Conservation (phyloP, 2,888 invertebrate species). For the Orchesella flavescens region DNA sequence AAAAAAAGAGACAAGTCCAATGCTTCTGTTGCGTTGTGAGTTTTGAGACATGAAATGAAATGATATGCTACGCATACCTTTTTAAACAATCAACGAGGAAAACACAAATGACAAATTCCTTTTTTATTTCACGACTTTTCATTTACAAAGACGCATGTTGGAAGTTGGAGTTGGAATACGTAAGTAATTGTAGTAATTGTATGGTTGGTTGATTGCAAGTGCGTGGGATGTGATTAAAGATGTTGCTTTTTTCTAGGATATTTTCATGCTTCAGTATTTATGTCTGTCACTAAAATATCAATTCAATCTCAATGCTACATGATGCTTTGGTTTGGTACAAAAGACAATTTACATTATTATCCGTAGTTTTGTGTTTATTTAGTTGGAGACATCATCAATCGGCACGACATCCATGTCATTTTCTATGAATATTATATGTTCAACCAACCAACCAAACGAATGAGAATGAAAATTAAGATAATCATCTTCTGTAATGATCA, state of each 20-base stretch:
- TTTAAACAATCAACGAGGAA: constrained; percentile 7
- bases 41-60: too few relatives aligned
- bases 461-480: background rate
- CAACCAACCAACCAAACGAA: too few relatives aligned
- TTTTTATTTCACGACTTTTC: background rate
- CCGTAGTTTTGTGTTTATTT: too few relatives aligned
- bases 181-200: background rate
- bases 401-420: background rate
- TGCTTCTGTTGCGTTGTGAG: too few relatives aligned
- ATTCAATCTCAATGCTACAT: background rate
- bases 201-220: background rate
- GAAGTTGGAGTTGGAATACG: background rate
- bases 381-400: constrained; percentile 16
- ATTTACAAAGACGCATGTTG: background rate
- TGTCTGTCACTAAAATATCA: background rate
- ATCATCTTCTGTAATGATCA: constrained; percentile 18
- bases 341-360: background rate
- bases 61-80: too few relatives aligned
- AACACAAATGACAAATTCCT: background rate
- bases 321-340: background rate
- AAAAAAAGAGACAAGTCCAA: too few relatives aligned
- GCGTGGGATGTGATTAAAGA: constrained; percentile 28
- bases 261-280: constrained; percentile 19
- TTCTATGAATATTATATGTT: too few relatives aligned
- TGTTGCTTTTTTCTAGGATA: constrained; percentile 6